A percentile compares a stretch with the other conserved stretches of the same genome.
Conservation (phyloP, 2,888 invertebrate genomes). For the Cosmia trapezina region DNA sequence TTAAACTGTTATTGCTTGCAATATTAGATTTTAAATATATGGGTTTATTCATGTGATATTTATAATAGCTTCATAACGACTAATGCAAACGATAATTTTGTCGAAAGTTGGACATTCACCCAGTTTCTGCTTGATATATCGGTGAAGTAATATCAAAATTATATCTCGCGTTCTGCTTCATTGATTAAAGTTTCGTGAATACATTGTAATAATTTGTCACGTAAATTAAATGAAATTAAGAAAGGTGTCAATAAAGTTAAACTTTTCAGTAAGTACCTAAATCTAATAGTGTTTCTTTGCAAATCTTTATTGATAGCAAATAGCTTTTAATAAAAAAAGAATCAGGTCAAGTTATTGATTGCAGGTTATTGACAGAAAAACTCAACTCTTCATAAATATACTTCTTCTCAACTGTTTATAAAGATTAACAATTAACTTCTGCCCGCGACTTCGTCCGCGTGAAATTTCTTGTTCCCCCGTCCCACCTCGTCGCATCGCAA, state of each 20-base stretch:
- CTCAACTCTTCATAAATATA: neutral
- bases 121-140: slow-evolving; percentile 57
- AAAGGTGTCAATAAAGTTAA: neutral
- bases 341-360: neutral
- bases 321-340: neutral
- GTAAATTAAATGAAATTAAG: neutral
- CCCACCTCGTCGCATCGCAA: too few species aligned
- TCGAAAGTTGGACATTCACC: slow-evolving; percentile 62
- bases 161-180: slow-evolving; percentile 15
- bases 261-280: neutral
- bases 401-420: neutral
- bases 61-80: slow-evolving; percentile 66
- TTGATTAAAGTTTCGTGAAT: slow-evolving; percentile 39
- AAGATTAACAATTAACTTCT: too few species aligned
- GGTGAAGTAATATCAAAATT: slow-evolving; percentile 49
- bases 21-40: slow-evolving; percentile 66
- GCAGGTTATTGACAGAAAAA: neutral
- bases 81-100: slow-evolving; percentile 66
- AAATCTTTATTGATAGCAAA: neutral
- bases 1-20: slow-evolving; percentile 66
- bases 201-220: neutral
- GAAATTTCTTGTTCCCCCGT: too few species aligned
- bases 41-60: slow-evolving; percentile 61
- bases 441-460: too few species aligned
- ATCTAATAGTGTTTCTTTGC: neutral